Conservation (phyloP, 2,797 vertebrate species). For the Sebastolobus alascanus region DNA sequence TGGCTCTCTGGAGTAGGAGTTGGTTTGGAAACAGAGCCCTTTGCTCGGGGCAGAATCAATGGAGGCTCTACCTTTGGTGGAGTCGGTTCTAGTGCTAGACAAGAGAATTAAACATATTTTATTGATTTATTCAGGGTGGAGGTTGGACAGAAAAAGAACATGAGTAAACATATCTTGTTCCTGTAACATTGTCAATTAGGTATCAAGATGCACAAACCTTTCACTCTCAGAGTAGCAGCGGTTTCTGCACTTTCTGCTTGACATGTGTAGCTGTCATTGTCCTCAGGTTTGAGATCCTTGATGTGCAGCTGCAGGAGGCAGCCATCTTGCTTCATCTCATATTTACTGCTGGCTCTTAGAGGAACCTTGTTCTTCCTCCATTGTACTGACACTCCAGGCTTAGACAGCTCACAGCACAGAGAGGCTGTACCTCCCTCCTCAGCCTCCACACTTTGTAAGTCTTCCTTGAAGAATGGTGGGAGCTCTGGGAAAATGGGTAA, state of each 20-base stretch:
- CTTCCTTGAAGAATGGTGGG: slow-evolving; percentile 30
- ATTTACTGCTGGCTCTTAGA: slow-evolving; percentile 83
- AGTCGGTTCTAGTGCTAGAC: slow-evolving; percentile 44
- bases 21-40: slow-evolving; percentile 23
- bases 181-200: neutral
- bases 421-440: slow-evolving; percentile 82
- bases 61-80: slow-evolving; percentile 49
- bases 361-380: slow-evolving; percentile 88
- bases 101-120: neutral
- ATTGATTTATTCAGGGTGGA: neutral
- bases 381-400: slow-evolving; percentile 63
- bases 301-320: slow-evolving; percentile 84
- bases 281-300: slow-evolving; percentile 83
- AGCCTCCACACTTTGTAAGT: slow-evolving; percentile 80
- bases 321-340: slow-evolving; percentile 84
- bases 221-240: slow-evolving; percentile 60
- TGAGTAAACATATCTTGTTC: neutral
- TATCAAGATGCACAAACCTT: slow-evolving; percentile 58
- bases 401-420: slow-evolving; percentile 87
- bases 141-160: neutral
- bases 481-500: slow-evolving; percentile 23
- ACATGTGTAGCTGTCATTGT: slow-evolving; percentile 88
- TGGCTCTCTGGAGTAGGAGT: slow-evolving; percentile 54
- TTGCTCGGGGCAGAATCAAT: slow-evolving; percentile 10
- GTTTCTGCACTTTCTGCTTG: slow-evolving; percentile 65